Evolutionary conservation across 2,797 vertebrate species (phyloP).

Genomic region (Sparidentex hasta): DNA sequence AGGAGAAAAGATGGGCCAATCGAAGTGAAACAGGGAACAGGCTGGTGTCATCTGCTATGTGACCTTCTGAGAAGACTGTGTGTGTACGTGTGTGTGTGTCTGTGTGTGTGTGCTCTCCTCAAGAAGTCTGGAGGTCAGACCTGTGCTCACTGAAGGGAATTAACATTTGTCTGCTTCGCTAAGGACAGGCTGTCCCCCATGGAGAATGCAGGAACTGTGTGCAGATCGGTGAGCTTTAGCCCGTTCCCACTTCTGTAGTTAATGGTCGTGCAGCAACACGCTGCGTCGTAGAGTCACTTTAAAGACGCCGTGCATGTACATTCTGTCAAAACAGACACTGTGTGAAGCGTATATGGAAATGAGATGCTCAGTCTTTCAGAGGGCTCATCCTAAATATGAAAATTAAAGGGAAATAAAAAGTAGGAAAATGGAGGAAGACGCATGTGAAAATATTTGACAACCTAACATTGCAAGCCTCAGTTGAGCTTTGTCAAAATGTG

Average conservation of each 20-base stretch:
- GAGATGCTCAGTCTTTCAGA: background rate
- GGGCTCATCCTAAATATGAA: background rate
- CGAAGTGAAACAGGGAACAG: constrained; percentile 82
- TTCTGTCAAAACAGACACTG: constrained; percentile 3
- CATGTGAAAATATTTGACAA: background rate
- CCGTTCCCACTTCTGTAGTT: constrained; percentile 55
- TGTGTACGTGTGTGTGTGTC: constrained; percentile 48
- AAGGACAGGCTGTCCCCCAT: constrained; percentile 82
- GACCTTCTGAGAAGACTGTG: constrained; percentile 86
- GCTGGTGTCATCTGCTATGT: constrained; percentile 82
- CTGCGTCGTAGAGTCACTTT: constrained; percentile 30
- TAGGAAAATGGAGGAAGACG: background rate
- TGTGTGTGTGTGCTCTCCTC: constrained; percentile 68
- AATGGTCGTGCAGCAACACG: constrained; percentile 45
- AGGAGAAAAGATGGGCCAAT: constrained; percentile 88
- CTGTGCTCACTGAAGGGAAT: constrained; percentile 85
- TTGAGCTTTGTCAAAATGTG: background rate
- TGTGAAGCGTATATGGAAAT: constrained; percentile 9
- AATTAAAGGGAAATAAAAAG: background rate
- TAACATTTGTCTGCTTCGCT: constrained; percentile 85
- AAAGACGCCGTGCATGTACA: constrained; percentile 1
- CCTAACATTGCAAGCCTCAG: background rate
- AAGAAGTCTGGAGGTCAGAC: constrained; percentile 86
- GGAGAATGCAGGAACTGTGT: constrained; percentile 74
- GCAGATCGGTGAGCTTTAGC: constrained; percentile 60